Percentiles rank a stretch among this genome's conserved stretches.
These are phyloP conservation scores for Scaptodrosophila lebanonensis DNA, from an alignment of 1,140 invertebrate species.

Conservation along the genomic window DNA sequence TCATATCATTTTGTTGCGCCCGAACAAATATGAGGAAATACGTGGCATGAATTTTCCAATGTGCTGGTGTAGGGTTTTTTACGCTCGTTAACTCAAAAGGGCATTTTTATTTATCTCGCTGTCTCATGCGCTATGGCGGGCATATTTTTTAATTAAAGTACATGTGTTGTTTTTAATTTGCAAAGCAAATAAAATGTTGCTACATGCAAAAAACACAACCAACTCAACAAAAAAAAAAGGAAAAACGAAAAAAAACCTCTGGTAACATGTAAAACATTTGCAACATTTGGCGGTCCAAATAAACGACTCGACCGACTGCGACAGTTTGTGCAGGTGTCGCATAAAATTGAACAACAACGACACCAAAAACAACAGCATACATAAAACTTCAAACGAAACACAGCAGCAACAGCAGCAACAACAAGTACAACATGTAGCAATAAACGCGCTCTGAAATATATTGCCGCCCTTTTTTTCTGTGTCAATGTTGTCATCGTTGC, in stretches of 20 bases:
- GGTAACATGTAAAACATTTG: slow-evolving; percentile 61
- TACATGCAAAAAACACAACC: no score
- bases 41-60: slow-evolving; percentile 46
- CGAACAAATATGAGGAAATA: slow-evolving; percentile 8
- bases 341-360: slow-evolving; percentile 53
- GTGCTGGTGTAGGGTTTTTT: slow-evolving; percentile 63
- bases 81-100: slow-evolving; percentile 61
- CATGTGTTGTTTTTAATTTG: slow-evolving; percentile 71
- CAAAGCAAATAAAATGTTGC: slow-evolving; percentile 54
- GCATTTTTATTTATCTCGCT: slow-evolving; percentile 31
- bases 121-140: slow-evolving; percentile 25
- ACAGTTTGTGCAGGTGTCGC: slow-evolving; percentile 48
- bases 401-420: no score
- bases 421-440: slow-evolving; percentile 57
- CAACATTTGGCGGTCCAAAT: slow-evolving; percentile 27
- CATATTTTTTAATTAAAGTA: slow-evolving; percentile 69
- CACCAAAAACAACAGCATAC: no score
- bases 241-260: no score
- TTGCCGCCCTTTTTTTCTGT: not conserved
- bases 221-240: slow-evolving; percentile 18
- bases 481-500: slow-evolving; percentile 6
- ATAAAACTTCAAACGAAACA: no score
- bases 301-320: no score
- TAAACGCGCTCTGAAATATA: slow-evolving; percentile 38
- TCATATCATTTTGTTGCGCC: slow-evolving; percentile 11